These are phyloP conservation scores for Drosophila tropicalis DNA, from an alignment of 1,140 invertebrate species.

Conservation along the genomic window DNA sequence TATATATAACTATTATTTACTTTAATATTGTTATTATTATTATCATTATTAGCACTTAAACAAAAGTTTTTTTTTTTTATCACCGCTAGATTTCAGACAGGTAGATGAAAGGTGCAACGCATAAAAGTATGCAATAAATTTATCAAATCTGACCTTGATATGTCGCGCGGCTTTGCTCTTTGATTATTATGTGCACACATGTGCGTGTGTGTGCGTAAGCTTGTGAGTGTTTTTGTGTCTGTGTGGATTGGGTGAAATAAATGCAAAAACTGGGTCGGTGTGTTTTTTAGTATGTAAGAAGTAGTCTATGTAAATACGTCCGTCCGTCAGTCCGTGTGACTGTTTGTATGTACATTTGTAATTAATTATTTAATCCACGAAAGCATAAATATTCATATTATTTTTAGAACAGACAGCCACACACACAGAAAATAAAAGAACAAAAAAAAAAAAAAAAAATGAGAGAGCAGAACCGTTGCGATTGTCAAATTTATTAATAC, in stretches of 20 bases:
- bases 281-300: slow-evolving; percentile 3
- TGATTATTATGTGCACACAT: slow-evolving; percentile 6
- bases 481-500: slow-evolving; percentile 23
- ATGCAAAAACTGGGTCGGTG: slow-evolving; percentile 9
- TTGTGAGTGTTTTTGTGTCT: neutral
- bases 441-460: neutral
- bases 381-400: slow-evolving; percentile 18
- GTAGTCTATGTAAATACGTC: neutral
- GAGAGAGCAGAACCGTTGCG: slow-evolving; percentile 9
- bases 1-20: slow-evolving; percentile 1
- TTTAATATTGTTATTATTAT: slow-evolving; percentile 33
- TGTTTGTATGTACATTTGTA: slow-evolving; percentile 1
- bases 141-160: slow-evolving; percentile 59
- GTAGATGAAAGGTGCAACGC: slow-evolving; percentile 34
- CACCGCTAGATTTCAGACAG: neutral
- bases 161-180: slow-evolving; percentile 43
- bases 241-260: neutral
- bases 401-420: slow-evolving; percentile 11
- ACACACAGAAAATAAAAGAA: neutral
- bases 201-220: neutral
- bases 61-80: slow-evolving; percentile 1
- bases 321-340: neutral
- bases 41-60: slow-evolving; percentile 44
- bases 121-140: slow-evolving; percentile 62
- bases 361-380: slow-evolving; percentile 21